Evolutionary conservation across 2,888 invertebrate genomes (phyloP).

Genomic region (Melinaea menophilus): DNA sequence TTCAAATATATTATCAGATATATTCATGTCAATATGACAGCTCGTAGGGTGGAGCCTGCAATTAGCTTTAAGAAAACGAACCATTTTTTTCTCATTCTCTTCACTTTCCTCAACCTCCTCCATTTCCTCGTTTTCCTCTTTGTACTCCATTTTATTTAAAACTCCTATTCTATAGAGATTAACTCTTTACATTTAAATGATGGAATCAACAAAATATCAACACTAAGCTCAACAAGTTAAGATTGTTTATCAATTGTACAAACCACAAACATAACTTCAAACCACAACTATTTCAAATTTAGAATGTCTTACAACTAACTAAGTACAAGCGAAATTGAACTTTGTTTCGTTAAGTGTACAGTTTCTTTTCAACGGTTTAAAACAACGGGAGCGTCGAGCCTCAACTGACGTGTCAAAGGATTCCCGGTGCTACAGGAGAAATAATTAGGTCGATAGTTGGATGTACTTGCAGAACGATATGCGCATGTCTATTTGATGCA

Average conservation of each 20-base stretch:
- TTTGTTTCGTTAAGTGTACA: too few relatives aligned
- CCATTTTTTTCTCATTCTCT: not conserved
- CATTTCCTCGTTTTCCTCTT: not conserved
- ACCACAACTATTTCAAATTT: too few relatives aligned
- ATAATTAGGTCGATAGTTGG: slow-evolving; percentile 7
- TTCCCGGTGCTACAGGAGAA: not conserved
- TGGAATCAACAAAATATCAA: not conserved
- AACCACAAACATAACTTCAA: too few relatives aligned
- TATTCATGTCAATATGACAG: not conserved
- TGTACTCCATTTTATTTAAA: not conserved
- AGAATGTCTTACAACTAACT: too few relatives aligned
- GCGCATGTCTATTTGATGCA: too few relatives aligned
- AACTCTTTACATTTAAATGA: not conserved
- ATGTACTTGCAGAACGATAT: not conserved
- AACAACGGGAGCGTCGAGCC: not conserved
- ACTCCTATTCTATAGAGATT: not conserved
- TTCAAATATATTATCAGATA: not conserved
- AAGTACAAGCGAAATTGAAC: too few relatives aligned
- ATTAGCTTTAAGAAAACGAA: too few relatives aligned
- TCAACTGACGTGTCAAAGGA: not conserved
- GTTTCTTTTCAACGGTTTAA: too few relatives aligned
- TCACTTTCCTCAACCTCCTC: not conserved
- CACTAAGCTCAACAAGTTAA: too few relatives aligned
- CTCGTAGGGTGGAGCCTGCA: too few relatives aligned
- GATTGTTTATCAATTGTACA: too few relatives aligned